phyloP scores from a whole-genome alignment of 2,797 vertebrate genomes.

The Scomberomorus guttatus region DNA sequence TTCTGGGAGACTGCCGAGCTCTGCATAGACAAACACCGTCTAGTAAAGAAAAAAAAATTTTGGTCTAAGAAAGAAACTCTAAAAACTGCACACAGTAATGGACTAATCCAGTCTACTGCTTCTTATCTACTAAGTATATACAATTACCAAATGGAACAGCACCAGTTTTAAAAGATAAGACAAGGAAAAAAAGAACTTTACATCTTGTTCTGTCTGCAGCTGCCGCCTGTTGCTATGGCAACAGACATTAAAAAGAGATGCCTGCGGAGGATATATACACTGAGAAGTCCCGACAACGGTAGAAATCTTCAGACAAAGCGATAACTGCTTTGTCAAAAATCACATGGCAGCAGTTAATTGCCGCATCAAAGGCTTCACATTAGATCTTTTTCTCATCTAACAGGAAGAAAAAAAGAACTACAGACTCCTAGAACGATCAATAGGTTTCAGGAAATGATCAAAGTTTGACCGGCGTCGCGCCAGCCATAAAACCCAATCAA shows the following conservation, averaged over 20 bases:
- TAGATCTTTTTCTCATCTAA: constrained; percentile 48
- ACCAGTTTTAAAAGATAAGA: constrained; percentile 69
- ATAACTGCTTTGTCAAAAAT: constrained; percentile 66
- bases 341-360: constrained; percentile 58
- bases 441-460: constrained; percentile 79
- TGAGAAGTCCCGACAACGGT: constrained; percentile 77
- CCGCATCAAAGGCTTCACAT: constrained; percentile 59
- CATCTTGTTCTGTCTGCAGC: constrained; percentile 72
- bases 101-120: constrained; percentile 27
- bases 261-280: constrained; percentile 70
- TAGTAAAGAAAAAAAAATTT: constrained; percentile 28
- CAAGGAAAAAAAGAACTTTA: constrained; percentile 67
- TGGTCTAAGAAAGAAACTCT: constrained; percentile 9
- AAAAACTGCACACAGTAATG: constrained; percentile 34
- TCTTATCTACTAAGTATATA: constrained; percentile 37
- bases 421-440: constrained; percentile 71
- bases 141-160: constrained; percentile 68
- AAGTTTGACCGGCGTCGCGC: constrained; percentile 77
- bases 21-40: constrained; percentile 58
- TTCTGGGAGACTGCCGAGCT: constrained; percentile 56
- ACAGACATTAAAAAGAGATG: constrained; percentile 83
- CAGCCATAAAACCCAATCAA: constrained; percentile 77
- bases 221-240: constrained; percentile 83
- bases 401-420: constrained; percentile 62
- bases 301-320: constrained; percentile 77